phyloP scores from a whole-genome alignment of 2,113 vertebrate species.

The Siphamia tubifer region DNA sequence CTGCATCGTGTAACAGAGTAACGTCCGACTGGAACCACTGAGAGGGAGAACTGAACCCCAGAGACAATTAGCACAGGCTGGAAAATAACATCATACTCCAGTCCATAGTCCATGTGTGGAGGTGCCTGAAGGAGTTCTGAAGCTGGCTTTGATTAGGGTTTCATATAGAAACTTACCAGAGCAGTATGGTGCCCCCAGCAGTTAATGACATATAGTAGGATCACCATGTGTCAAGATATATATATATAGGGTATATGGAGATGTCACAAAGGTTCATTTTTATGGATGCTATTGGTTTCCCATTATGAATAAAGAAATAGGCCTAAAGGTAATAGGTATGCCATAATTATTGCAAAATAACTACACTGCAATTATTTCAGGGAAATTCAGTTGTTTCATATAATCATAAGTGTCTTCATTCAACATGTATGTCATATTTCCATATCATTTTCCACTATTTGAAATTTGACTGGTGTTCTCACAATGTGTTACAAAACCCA shows the following conservation, averaged over 20 bases:
- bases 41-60: slow-evolving; percentile 51
- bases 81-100: slow-evolving; percentile 76
- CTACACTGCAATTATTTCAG: too few species aligned
- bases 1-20: slow-evolving; percentile 60
- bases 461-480: too few species aligned
- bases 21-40: slow-evolving; percentile 60
- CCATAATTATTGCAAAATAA: too few species aligned
- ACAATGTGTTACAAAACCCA: too few species aligned
- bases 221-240: slow-evolving; percentile 2
- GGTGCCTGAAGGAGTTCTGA: slow-evolving; percentile 32
- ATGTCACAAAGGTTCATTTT: neutral
- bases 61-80: slow-evolving; percentile 77
- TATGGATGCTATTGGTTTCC: neutral
- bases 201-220: slow-evolving; percentile 22
- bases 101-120: slow-evolving; percentile 44
- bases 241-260: slow-evolving; percentile 5
- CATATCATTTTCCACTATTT: too few species aligned
- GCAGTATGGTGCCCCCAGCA: neutral
- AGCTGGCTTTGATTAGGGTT: slow-evolving; percentile 58
- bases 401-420: too few species aligned
- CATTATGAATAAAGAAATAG: too few species aligned
- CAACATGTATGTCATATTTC: too few species aligned
- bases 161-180: slow-evolving; percentile 38
- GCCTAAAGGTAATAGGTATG: too few species aligned
- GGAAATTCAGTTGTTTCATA: too few species aligned